Conservation (phyloP, 2,797 vertebrate species). For the Sebastiscus albofasciatus region DNA sequence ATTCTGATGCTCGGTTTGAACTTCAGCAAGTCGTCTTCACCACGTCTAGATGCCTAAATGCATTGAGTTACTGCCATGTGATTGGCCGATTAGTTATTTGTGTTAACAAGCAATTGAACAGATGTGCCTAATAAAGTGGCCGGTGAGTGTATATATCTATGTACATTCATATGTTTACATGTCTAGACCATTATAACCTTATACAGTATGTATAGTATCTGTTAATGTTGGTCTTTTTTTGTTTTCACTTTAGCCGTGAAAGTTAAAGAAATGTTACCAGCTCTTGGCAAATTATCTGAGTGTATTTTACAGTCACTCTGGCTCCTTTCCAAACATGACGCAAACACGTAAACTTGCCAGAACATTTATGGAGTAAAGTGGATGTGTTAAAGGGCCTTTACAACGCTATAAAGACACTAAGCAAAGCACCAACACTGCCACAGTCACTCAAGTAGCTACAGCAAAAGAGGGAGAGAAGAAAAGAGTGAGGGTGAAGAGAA, state of each 20-base stretch:
- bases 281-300: not conserved
- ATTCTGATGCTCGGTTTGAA: too few relatives aligned
- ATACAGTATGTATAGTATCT: not conserved
- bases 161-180: not conserved
- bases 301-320: not conserved
- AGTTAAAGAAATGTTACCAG: not conserved
- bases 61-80: too few relatives aligned
- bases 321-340: not conserved
- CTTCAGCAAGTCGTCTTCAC: too few relatives aligned
- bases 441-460: not conserved
- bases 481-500: not conserved
- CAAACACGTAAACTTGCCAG: constrained; percentile 7
- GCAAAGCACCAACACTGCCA: not conserved
- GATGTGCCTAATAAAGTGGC: too few relatives aligned
- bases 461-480: not conserved
- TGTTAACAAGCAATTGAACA: too few relatives aligned
- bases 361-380: constrained; percentile 28
- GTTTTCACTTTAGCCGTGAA: not conserved
- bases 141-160: not conserved
- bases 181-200: not conserved
- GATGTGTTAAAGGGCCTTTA: constrained; percentile 35
- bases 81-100: too few relatives aligned
- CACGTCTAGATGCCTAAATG: too few relatives aligned
- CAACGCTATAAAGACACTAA: constrained; percentile 23
- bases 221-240: not conserved